Conservation (phyloP, 2,113 vertebrate genomes). For the Nesoenas mayeri region DNA sequence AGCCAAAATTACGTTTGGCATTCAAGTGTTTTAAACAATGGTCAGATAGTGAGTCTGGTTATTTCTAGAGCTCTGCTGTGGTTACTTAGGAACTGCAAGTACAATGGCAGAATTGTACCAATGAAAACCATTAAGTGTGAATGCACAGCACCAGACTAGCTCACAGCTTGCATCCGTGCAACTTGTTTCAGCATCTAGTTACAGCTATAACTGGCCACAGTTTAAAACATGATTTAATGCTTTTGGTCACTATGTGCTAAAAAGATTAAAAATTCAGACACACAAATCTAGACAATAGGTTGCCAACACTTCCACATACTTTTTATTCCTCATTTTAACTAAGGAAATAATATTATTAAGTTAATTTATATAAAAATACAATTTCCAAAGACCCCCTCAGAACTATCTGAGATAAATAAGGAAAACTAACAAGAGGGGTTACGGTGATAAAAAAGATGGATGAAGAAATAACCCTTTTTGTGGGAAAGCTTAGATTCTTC, state of each 20-base stretch:
- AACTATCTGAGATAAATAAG: background rate
- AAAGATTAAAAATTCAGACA: background rate
- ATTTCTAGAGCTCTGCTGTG: background rate
- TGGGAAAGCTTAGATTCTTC: background rate
- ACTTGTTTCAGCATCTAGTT: background rate
- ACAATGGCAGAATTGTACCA: background rate
- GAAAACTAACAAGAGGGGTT: background rate
- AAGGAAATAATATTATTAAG: background rate
- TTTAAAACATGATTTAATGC: background rate
- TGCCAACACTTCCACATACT: background rate
- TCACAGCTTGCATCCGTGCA: background rate
- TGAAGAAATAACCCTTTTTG: background rate
- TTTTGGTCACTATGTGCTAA: background rate
- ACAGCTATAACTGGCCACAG: background rate
- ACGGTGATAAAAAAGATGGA: background rate
- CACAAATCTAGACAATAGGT: background rate
- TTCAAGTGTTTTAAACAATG: background rate
- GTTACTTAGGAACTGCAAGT: background rate
- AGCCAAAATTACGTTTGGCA: background rate
- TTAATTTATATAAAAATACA: background rate
- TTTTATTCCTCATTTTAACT: background rate
- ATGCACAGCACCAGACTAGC: background rate
- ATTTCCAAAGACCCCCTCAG: background rate
- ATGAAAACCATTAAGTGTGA: background rate
- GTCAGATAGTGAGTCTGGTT: background rate